Percentiles rank a stretch among this genome's conserved stretches.
phyloP scores from a whole-genome alignment of 1,140 invertebrate species.

The Sarcophaga bullata region DNA sequence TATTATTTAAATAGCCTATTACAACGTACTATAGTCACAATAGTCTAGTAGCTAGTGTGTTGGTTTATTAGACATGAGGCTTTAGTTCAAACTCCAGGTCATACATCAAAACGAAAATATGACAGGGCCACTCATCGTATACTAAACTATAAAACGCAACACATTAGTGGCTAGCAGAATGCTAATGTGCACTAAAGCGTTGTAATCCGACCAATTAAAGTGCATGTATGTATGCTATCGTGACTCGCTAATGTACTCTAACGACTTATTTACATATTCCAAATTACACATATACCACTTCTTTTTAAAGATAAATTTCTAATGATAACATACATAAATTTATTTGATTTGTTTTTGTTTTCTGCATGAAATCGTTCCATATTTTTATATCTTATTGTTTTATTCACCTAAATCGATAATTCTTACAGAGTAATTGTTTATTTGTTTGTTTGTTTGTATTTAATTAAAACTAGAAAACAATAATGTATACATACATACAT shows the following conservation, averaged over 20 bases:
- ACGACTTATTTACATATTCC: not conserved
- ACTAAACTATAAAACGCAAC: too few relatives aligned
- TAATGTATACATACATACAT: not conserved
- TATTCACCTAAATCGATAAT: not conserved
- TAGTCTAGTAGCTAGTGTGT: too few relatives aligned
- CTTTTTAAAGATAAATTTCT: not conserved
- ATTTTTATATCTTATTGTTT: not conserved
- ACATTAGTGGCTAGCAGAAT: too few relatives aligned
- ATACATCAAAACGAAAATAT: too few relatives aligned
- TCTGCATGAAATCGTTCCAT: too few relatives aligned
- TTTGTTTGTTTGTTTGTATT: not conserved
- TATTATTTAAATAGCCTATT: not conserved
- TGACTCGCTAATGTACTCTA: not conserved
- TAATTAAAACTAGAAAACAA: constrained; percentile 11
- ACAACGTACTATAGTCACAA: too few relatives aligned
- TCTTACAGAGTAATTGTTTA: not conserved
- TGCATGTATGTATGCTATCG: too few relatives aligned
- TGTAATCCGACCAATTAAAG: too few relatives aligned
- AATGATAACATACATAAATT: constrained; percentile 2
- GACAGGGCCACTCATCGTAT: too few relatives aligned
- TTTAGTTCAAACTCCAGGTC: too few relatives aligned
- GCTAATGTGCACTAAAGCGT: too few relatives aligned
- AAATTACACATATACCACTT: constrained; percentile 20
- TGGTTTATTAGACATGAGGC: too few relatives aligned
- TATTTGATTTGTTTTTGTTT: not conserved